Evolutionary conservation across 2,888 invertebrate species (phyloP), one percentile per base, ranked within the genome.

Genomic region (Microplitis deprimator): DNA sequence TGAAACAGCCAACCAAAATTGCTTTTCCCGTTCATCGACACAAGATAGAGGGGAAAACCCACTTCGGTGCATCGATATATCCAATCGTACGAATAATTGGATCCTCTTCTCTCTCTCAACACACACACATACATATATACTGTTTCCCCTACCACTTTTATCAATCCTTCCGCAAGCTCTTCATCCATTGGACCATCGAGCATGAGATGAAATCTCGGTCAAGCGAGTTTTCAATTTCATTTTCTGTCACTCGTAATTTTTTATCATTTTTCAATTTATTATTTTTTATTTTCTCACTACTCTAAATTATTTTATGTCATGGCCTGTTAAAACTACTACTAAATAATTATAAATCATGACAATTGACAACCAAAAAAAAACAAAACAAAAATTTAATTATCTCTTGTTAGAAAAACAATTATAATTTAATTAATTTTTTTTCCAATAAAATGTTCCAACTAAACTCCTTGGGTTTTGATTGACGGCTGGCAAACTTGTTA

Each of bases 11-110:
- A 60, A 60, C 38, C n/a, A n/a, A 71, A 71, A 71, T 71, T 71
- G 71, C 59, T 61, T 39, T 16, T 71, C 20, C 68, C 68, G 50
- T 69, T 69, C 69, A 69, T 69, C 69, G 69, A n/a, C 71, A 61
- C 16, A 71, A 38, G 29, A 38, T 60, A 38, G 61, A 29, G 38
- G 29, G 71, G 59, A 59, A 61, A 71, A 71, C 29, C 71, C 71
- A 71, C 71, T 71, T 17, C 60, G n/a, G 60, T 39, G 59, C 71
- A 71, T 61, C 71, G 61, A 71, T 60, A 71, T 61, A 71, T 71
- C 71, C 71, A 71, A 71, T 71, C 71, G 61, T 61, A 71, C 71
- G 59, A 71, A 71, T 71, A 71, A 71, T 71, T 71, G 71, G 61
- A 71, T 71, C 71, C 71, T 60, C 71, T 60, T 71, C 71, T 61